Base-by-base conservation (phyloP, 2,113 vertebrate species). In the Sebastes fasciatus region DNA sequence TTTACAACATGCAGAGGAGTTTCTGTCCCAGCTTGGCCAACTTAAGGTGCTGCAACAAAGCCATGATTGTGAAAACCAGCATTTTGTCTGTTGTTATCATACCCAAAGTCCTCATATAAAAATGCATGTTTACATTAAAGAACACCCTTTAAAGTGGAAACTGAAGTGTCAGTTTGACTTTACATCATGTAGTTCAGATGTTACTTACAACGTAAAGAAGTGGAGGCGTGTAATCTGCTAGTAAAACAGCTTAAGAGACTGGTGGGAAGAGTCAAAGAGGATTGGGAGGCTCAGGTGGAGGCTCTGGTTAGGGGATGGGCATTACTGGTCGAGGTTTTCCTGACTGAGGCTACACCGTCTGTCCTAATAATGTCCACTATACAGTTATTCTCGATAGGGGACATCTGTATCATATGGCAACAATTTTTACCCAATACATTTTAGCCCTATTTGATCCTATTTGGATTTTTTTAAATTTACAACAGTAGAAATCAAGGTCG, bases 31-130 rank as follows among this genome's bases (percentile, higher is more conserved):
- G 45, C 86, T 96, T 57, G 88, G 89, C 74, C 94, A 91, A 0
- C 57, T 97, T 8, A 77, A 92, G 95, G 96, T 97, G 93, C 67
- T 14, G 14, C 58, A 63, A 46, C 34, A 55, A 48, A 62, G 42
- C 54, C 14, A 46, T 52, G 13, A 63, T 42, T 16, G 17, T 16
- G 19, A 68, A 57, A 52, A 48, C 17, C 42, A 58, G 2, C 3
- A 16, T 52, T 1, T 60, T 77, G 12, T 61, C 54, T 43, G 3
- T 17, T 74, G 6, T 11, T 42, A 4, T 51, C 7, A 46, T 43
- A 21, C 8, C 4, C 5, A 51, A 21, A 48, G 6, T 23, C 17
- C 7, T 48, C 2, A 11, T 19, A 23, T 49, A 49, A 2, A 55
- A 2, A 55, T 58, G 10, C 12, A 57, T 43, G 16, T 62, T 48